Conservation (phyloP, 2,888 invertebrate genomes). For the Lasioglossum oenotherae region DNA sequence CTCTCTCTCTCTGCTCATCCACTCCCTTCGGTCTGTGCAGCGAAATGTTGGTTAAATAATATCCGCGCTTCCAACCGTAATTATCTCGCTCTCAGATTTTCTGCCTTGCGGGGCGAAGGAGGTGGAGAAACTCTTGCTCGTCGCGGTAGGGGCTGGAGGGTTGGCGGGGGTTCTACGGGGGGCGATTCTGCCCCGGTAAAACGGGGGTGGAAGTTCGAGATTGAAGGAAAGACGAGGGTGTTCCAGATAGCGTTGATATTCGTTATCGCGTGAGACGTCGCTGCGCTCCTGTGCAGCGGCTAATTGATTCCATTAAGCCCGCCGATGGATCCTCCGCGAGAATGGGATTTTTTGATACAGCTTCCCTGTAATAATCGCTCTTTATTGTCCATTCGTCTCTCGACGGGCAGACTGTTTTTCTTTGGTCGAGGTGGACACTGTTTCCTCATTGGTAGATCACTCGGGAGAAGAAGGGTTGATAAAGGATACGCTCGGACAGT, state of each 20-base stretch:
- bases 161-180: slow-evolving; percentile 19
- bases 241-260: slow-evolving; percentile 68
- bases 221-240: slow-evolving; percentile 66
- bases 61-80: slow-evolving; percentile 82
- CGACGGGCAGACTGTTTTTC: neutral
- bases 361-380: neutral
- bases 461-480: neutral
- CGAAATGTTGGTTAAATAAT: slow-evolving; percentile 82
- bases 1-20: slow-evolving; percentile 53
- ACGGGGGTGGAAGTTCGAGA: slow-evolving; percentile 67
- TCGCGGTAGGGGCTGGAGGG: slow-evolving; percentile 16
- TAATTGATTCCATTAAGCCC: slow-evolving; percentile 29
- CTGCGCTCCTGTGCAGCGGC: slow-evolving; percentile 5
- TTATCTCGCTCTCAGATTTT: slow-evolving; percentile 83
- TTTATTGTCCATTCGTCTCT: neutral
- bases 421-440: neutral
- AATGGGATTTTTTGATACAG: neutral
- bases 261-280: slow-evolving; percentile 47
- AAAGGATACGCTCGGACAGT: neutral
- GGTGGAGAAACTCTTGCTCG: slow-evolving; percentile 37
- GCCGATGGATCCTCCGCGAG: neutral
- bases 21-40: slow-evolving; percentile 69
- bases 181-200: slow-evolving; percentile 38
- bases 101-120: slow-evolving; percentile 72
- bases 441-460: neutral